Conservation (phyloP, 1,140 invertebrate species). For the Psilanteris sp. region DNA sequence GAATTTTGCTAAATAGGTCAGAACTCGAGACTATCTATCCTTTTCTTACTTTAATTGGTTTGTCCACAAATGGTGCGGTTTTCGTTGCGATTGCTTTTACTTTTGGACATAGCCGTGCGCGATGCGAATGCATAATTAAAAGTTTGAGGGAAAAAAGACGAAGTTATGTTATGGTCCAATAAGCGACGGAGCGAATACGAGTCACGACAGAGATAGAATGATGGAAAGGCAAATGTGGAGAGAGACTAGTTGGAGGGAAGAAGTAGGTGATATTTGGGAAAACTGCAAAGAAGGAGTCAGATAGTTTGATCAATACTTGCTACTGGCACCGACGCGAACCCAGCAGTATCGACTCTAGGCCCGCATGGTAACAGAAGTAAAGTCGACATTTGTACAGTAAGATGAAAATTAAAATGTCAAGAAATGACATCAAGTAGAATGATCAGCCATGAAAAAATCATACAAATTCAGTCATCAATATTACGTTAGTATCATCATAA, state of each 20-base stretch:
- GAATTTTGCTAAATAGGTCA: slow-evolving; percentile 75
- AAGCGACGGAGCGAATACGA: slow-evolving; percentile 23
- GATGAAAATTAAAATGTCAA: too few species aligned
- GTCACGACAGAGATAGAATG: slow-evolving; percentile 13
- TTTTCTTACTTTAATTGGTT: slow-evolving; percentile 34
- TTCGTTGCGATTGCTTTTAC: slow-evolving; percentile 43
- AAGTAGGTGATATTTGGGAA: slow-evolving; percentile 47
- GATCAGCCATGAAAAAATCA: too few species aligned
- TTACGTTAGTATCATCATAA: too few species aligned
- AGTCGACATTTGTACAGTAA: too few species aligned
- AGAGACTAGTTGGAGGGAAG: slow-evolving; percentile 33
- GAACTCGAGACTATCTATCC: slow-evolving; percentile 57
- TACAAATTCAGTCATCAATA: too few species aligned
- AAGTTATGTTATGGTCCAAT: slow-evolving; percentile 41
- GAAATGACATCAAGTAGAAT: too few species aligned
- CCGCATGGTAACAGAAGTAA: slow-evolving; percentile 71
- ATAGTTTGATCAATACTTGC: slow-evolving; percentile 73
- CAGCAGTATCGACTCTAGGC: slow-evolving; percentile 44
- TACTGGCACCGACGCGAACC: slow-evolving; percentile 65
- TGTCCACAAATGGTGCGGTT: slow-evolving; percentile 28
- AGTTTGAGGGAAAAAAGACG: slow-evolving; percentile 34
- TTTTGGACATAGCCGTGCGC: slow-evolving; percentile 18
- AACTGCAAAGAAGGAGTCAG: slow-evolving; percentile 38
- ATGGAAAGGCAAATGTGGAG: slow-evolving; percentile 19
- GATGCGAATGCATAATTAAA: slow-evolving; percentile 41